Conservation (phyloP, 2,888 invertebrate species). For the Minunthozetes semirufus region DNA sequence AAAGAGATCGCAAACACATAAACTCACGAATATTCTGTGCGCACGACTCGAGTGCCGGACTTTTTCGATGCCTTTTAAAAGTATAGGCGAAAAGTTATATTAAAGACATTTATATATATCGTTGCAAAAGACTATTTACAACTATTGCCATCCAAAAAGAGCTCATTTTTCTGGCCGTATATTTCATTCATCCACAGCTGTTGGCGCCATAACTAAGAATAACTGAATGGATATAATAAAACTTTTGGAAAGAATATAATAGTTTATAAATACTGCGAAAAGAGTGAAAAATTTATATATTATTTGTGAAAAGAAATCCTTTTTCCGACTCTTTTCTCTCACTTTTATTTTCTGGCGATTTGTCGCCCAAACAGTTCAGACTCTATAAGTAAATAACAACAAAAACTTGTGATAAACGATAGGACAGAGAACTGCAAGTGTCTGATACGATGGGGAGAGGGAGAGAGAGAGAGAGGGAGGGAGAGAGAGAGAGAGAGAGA, state of each 20-base stretch:
- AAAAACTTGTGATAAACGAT: constrained; percentile 14
- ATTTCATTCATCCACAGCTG: constrained; percentile 8
- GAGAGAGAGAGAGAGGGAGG: no score
- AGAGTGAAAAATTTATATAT: not conserved
- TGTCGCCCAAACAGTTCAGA: not conserved
- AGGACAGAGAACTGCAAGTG: no score
- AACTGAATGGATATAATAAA: not conserved
- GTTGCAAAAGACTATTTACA: no score
- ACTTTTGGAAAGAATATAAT: not conserved
- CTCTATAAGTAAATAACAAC: constrained; percentile 5
- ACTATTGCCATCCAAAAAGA: no score
- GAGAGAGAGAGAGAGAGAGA: no score
- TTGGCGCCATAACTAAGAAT: constrained; percentile 19
- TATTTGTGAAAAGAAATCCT: not conserved
- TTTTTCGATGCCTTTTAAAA: no score
- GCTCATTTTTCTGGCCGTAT: not conserved
- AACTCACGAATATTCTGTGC: not conserved
- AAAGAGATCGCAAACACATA: not conserved
- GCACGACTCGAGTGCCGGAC: not conserved
- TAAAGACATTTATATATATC: no score
- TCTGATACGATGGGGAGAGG: no score
- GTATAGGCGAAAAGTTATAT: no score
- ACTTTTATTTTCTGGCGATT: constrained; percentile 13
- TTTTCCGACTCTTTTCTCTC: not conserved
- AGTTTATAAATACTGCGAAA: not conserved